Percentiles rank a stretch among this genome's conserved stretches.
phyloP scores from a whole-genome alignment of 2,888 invertebrate genomes.

The Isotomurus palustris region DNA sequence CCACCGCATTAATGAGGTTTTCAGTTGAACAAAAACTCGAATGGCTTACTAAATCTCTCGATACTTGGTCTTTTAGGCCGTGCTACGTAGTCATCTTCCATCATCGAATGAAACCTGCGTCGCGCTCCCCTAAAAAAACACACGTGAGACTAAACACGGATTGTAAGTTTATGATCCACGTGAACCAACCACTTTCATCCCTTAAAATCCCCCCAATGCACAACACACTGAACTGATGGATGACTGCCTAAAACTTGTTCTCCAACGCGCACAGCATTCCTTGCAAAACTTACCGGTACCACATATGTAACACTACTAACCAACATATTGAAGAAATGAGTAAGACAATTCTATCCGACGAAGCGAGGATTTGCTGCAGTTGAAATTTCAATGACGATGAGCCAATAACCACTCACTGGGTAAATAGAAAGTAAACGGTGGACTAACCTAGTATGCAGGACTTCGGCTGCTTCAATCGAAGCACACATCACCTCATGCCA shows the following conservation, averaged over 20 bases:
- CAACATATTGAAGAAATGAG: no score
- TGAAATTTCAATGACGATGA: no score
- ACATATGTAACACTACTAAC: no score
- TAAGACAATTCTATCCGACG: no score
- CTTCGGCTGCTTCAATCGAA: constrained; percentile 34
- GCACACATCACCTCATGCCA: constrained; percentile 42
- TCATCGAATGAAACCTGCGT: constrained; percentile 29
- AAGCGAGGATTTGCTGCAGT: no score
- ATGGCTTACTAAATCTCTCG: constrained; percentile 1
- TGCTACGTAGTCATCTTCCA: constrained; percentile 40
- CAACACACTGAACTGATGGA: no score
- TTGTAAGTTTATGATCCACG: neutral
- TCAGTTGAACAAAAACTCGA: neutral
- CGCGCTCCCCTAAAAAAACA: constrained; percentile 39
- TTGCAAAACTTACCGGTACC: no score
- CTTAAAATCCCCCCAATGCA: constrained; percentile 1
- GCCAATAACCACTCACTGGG: constrained; percentile 12
- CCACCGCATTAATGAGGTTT: neutral
- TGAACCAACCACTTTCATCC: constrained; percentile 1
- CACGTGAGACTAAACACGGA: no score
- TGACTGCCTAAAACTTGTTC: no score
- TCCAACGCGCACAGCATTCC: no score
- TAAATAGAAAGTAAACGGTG: constrained; percentile 30
- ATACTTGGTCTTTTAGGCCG: constrained; percentile 38
- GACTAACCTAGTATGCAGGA: constrained; percentile 39